A percentile compares a stretch with the other conserved stretches of the same genome.
Conservation (phyloP, 2,797 vertebrate genomes). For the Catharus ustulatus region DNA sequence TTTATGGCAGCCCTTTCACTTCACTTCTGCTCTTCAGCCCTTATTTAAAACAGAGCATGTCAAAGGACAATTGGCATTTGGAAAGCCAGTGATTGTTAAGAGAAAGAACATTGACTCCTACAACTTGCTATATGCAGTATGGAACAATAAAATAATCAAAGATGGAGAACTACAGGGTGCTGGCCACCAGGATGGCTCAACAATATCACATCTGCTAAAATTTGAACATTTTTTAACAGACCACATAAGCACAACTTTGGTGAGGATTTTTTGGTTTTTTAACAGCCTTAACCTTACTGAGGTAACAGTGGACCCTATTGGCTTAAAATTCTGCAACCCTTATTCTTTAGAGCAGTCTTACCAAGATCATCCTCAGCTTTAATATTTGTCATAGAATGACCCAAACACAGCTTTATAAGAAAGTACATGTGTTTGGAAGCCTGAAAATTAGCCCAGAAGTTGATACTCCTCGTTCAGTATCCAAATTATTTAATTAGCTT, state of each 20-base stretch:
- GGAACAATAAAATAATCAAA: constrained; percentile 21
- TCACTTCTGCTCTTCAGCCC: neutral
- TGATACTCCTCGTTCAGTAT: neutral
- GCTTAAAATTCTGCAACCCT: neutral
- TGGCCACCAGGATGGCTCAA: constrained; percentile 1
- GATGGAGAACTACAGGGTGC: neutral
- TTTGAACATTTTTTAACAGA: neutral
- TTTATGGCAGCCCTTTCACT: neutral
- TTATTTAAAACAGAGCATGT: constrained; percentile 2
- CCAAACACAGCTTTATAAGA: neutral
- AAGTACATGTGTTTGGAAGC: neutral
- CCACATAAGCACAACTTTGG: neutral
- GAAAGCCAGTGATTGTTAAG: neutral
- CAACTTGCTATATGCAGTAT: neutral
- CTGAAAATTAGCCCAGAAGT: neutral
- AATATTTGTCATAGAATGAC: neutral
- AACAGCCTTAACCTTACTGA: neutral
- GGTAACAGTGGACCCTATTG: neutral
- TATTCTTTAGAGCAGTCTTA: neutral
- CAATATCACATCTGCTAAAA: neutral
- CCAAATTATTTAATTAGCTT: neutral
- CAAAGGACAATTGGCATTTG: neutral
- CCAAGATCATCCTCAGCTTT: neutral
- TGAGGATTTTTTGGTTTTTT: neutral
- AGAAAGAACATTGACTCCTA: neutral